These are phyloP conservation scores for Brachirus orientalis DNA, from an alignment of 2,113 vertebrate species.

Conservation along the genomic window DNA sequence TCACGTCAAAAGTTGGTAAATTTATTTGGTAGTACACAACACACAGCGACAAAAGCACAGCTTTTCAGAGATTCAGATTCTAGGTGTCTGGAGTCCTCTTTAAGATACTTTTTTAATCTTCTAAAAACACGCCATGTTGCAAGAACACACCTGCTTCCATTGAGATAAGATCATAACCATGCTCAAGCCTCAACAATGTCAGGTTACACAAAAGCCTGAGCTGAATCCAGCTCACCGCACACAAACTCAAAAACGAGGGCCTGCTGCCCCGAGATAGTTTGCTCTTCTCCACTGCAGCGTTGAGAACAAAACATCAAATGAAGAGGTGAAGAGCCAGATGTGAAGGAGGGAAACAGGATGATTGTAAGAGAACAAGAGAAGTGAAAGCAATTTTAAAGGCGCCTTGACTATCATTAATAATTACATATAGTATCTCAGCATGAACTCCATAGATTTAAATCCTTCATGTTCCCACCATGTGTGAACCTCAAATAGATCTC, in stretches of 20 bases:
- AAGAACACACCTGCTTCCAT: background rate
- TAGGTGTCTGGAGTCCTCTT: background rate
- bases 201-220: slow-evolving; percentile 17
- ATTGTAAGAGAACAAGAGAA: slow-evolving; percentile 3
- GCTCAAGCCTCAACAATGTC: slow-evolving; percentile 27
- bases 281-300: background rate
- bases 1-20: slow-evolving; percentile 9
- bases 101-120: background rate
- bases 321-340: slow-evolving; percentile 1
- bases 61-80: background rate
- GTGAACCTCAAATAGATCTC: slow-evolving; percentile 19
- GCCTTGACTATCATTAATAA: background rate
- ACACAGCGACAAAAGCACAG: background rate
- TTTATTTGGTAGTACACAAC: background rate
- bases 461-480: slow-evolving; percentile 35
- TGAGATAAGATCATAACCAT: slow-evolving; percentile 38
- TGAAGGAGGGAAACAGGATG: background rate
- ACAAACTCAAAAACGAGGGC: background rate
- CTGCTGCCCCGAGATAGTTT: too few relatives aligned
- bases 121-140: background rate
- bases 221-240: background rate
- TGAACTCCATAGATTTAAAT: background rate
- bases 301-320: too few relatives aligned
- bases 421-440: background rate
- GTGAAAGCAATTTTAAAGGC: background rate